A percentile compares a stretch with the other conserved stretches of the same genome.
These are phyloP conservation scores for Enteromius argenteus DNA, from an alignment of 2,797 vertebrate species.

Conservation along the genomic window DNA sequence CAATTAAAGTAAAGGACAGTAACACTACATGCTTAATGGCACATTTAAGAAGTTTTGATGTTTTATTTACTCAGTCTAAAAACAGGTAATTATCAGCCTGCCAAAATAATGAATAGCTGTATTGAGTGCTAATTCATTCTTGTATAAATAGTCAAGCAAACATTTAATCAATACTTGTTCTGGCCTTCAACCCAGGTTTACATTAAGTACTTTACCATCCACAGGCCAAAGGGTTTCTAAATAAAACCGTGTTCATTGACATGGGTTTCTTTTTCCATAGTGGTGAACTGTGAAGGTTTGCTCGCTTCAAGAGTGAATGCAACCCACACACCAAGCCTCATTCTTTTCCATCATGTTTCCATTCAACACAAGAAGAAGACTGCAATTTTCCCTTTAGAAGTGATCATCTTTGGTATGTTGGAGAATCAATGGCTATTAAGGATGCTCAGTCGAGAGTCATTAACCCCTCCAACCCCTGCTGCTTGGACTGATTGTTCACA, in stretches of 20 bases:
- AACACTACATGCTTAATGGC: not conserved
- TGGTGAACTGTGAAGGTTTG: not conserved
- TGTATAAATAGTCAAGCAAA: not conserved
- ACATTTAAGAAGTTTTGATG: not conserved
- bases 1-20: not conserved
- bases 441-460: not conserved
- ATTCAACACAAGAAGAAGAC: not conserved
- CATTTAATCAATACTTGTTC: not conserved
- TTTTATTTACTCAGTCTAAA: not conserved
- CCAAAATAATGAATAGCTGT: not conserved
- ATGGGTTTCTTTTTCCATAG: not conserved
- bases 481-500: conserved; percentile 4
- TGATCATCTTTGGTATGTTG: not conserved
- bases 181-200: not conserved
- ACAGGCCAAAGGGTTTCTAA: not conserved
- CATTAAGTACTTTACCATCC: not conserved
- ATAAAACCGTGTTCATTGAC: not conserved
- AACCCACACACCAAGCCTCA: not conserved
- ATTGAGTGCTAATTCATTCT: not conserved
- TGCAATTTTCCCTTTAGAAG: not conserved
- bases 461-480: not conserved
- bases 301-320: not conserved
- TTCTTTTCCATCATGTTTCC: conserved; percentile 1
- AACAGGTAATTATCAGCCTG: not conserved
- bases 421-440: conserved; percentile 9